These are phyloP conservation scores for Tachysurus vachellii DNA, from an alignment of 2,113 vertebrate genomes.

Conservation along the genomic window DNA sequence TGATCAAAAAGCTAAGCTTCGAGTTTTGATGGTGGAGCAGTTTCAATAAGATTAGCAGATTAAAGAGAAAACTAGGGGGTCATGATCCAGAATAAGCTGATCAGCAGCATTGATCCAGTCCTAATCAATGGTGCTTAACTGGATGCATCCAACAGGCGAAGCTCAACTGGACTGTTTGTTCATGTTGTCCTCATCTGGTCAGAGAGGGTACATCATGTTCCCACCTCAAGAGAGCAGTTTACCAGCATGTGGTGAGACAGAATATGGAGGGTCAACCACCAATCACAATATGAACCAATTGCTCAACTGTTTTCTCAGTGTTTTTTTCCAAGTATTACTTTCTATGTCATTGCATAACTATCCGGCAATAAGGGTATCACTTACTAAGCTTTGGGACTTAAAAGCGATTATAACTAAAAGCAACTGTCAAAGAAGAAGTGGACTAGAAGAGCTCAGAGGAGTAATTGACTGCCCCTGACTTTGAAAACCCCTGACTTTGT, in stretches of 20 bases:
- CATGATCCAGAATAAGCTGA: conserved; percentile 45
- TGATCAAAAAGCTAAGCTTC: conserved; percentile 41
- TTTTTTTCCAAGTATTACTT: conserved; percentile 14
- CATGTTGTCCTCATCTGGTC: conserved; percentile 38
- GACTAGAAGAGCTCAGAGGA: neutral
- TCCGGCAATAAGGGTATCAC: conserved; percentile 13
- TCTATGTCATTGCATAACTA: conserved; percentile 40
- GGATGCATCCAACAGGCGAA: conserved; percentile 11
- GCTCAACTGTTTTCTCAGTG: neutral
- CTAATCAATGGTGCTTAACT: conserved; percentile 40
- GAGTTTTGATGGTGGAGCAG: neutral
- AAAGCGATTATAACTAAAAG: conserved; percentile 3
- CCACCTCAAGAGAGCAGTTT: conserved; percentile 7
- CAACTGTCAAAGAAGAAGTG: neutral
- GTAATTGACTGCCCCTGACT: neutral
- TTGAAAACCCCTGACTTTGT: neutral
- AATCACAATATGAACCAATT: conserved; percentile 10
- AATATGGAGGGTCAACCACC: conserved; percentile 25
- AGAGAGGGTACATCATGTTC: conserved; percentile 43
- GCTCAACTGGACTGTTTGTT: conserved; percentile 35
- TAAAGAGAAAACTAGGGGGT: conserved; percentile 35
- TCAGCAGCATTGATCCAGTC: conserved; percentile 44
- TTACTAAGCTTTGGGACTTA: conserved; percentile 5
- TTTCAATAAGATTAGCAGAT: conserved; percentile 42
- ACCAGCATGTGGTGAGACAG: conserved; percentile 35